These are phyloP conservation scores for Agrochola macilenta DNA, from an alignment of 2,888 invertebrate species.

Conservation along the genomic window DNA sequence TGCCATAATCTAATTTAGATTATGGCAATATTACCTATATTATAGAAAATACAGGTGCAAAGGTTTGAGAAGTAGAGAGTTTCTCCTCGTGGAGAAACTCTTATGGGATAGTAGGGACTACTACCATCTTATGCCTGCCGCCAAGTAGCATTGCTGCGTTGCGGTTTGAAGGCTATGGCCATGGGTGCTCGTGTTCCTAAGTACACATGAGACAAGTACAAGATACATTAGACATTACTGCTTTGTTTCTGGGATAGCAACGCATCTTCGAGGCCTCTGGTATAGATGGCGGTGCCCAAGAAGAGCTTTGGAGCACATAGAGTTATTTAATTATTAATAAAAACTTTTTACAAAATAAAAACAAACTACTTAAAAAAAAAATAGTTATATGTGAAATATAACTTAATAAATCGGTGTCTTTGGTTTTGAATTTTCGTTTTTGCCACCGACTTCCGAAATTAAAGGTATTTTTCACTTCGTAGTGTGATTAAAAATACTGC, in stretches of 20 bases:
- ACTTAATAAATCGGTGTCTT: too few relatives aligned
- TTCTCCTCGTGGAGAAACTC: neutral
- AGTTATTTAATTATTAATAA: too few relatives aligned
- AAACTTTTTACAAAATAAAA: too few relatives aligned
- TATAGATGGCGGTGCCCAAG: neutral
- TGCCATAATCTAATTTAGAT: too few relatives aligned
- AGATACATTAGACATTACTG: neutral
- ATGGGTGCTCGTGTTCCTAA: neutral
- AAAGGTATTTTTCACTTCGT: too few relatives aligned
- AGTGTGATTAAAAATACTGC: too few relatives aligned
- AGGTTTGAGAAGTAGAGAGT: too few relatives aligned
- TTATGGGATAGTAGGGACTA: neutral
- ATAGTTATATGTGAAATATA: too few relatives aligned
- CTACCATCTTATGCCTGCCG: neutral
- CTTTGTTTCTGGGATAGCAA: neutral
- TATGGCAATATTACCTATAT: constrained; percentile 24
- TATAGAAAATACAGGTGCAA: constrained; percentile 18
- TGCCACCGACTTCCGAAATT: too few relatives aligned
- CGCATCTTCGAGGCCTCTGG: neutral
- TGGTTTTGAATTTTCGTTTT: too few relatives aligned
- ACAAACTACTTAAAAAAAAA: too few relatives aligned
- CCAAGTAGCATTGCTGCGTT: neutral
- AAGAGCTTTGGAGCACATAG: too few relatives aligned
- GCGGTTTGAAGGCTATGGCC: neutral
- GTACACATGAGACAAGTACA: neutral